Percentiles rank a stretch among this genome's conserved stretches.
Conservation (phyloP, 1,140 invertebrate species). For the Vollenhovia emeryi region DNA sequence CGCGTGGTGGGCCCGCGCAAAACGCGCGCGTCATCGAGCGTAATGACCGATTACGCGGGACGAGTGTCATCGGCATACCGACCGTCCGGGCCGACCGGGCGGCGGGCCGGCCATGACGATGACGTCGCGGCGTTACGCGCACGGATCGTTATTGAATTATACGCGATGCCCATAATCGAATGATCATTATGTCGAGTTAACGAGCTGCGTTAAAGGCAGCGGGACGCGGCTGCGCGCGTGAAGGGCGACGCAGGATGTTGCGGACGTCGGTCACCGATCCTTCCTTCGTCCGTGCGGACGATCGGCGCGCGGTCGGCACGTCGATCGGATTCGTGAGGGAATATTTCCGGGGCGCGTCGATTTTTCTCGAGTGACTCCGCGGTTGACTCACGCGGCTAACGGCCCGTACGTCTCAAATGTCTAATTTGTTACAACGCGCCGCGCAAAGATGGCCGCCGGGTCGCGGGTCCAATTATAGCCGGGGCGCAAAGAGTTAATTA, state of each 20-base stretch:
- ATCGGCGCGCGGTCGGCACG: conserved; percentile 7
- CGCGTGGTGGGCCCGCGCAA: conserved; percentile 74
- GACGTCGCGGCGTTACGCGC: conserved; percentile 80
- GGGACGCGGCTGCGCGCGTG: conserved; percentile 13
- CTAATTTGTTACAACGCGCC: conserved; percentile 28
- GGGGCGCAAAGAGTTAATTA: conserved; percentile 64
- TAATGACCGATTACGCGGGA: conserved; percentile 84
- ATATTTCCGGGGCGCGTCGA: background rate
- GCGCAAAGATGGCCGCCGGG: conserved; percentile 43
- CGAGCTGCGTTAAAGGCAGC: conserved; percentile 78
- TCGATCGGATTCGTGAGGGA: too few relatives aligned
- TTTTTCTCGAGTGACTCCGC: background rate
- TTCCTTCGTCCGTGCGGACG: background rate
- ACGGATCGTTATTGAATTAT: conserved; percentile 85
- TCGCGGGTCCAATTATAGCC: conserved; percentile 25
- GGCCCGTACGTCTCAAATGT: conserved; percentile 46
- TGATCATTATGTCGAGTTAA: conserved; percentile 84
- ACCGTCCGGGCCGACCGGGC: background rate
- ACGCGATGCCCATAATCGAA: conserved; percentile 83
- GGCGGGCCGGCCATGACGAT: conserved; percentile 63
- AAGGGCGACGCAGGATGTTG: background rate
- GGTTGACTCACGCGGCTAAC: background rate
- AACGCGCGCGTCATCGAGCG: conserved; percentile 84
- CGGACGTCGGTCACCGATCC: conserved; percentile 29
- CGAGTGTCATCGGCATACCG: conserved; percentile 75